Base-by-base conservation (phyloP, 53 echinoderm and acorn worm species). In the Actinopyga echinites region DNA sequence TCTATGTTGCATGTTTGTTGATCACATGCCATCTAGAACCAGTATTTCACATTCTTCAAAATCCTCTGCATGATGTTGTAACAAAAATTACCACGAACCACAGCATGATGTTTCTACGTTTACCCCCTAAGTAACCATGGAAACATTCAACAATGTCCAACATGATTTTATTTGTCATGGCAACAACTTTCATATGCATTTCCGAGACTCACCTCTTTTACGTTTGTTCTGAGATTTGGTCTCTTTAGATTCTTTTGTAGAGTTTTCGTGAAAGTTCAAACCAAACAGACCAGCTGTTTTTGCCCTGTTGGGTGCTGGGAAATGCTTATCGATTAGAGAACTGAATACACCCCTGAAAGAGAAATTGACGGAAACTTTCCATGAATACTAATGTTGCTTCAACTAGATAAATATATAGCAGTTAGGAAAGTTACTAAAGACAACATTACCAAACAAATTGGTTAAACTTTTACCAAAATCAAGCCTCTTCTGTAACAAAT, bases 271-370 rank as follows among this genome's bases (percentile, higher is more conserved):
- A 36, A 89, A 79, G 74, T 85, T 84, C 45, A 91, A 64, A 26
- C 93, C 92, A 77, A 96, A 90, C 90, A 96, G 30, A 79, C 87
- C 90, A 54, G 92, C 93, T n/a, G 91, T 96, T 85, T 96, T 96
- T 84, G 87, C 87, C 30, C 97, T 87, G 66, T 96, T 91, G n/a
- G 97, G 97, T 0, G 93, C 97, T 20, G 97, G 97, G 75, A 96
- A 96, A 82, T 96, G 97, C 71, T 96, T 96, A 66, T 96, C 97
- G 20, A 96, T 79, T 57, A 96, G 58, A 19, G 92, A 8, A 35
- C 83, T 88, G 61, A 96, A 96, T 22, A 96, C 97, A 67, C 97
- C 93, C 79, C 97, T 96, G 75, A 64, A 23, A 83, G 10, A 25
- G 28, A 23, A 36, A 64, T 0, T 23, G 25, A 44, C 0, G 26